Conservation (phyloP, 2,113 vertebrate species). For the Sula dactylatra region DNA sequence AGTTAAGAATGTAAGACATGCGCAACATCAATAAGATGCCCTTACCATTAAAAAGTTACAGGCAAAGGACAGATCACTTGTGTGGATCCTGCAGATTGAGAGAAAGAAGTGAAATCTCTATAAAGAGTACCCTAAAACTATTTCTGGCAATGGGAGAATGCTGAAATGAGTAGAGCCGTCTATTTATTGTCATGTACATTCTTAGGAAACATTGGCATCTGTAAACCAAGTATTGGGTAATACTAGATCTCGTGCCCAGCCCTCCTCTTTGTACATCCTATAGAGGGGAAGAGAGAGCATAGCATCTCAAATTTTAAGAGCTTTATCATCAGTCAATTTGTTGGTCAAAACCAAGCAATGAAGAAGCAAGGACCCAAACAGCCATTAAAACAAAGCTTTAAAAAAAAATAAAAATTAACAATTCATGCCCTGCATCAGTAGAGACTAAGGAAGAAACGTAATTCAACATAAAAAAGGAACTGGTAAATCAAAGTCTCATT, state of each 20-base stretch:
- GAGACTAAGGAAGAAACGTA: neutral
- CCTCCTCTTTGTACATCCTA: neutral
- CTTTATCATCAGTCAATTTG: neutral
- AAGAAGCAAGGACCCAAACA: neutral
- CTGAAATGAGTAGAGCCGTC: neutral
- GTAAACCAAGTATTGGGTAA: neutral
- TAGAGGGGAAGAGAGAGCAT: neutral
- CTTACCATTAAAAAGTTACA: neutral
- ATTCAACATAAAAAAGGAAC: neutral
- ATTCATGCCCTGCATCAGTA: neutral
- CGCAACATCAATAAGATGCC: neutral
- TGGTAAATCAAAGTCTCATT: neutral
- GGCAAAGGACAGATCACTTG: neutral
- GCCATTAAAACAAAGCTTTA: neutral
- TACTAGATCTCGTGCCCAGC: neutral
- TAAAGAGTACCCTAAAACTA: neutral
- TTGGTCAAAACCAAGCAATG: neutral
- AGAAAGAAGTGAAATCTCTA: neutral
- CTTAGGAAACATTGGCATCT: neutral
- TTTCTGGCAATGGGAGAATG: neutral
- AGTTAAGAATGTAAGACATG: neutral
- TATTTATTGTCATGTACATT: neutral
- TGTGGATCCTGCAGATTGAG: neutral
- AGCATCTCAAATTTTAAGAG: neutral
- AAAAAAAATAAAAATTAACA: neutral